Evolutionary conservation across 2,888 invertebrate species (phyloP).

Genomic region (Lasioglossum marginatum): DNA sequence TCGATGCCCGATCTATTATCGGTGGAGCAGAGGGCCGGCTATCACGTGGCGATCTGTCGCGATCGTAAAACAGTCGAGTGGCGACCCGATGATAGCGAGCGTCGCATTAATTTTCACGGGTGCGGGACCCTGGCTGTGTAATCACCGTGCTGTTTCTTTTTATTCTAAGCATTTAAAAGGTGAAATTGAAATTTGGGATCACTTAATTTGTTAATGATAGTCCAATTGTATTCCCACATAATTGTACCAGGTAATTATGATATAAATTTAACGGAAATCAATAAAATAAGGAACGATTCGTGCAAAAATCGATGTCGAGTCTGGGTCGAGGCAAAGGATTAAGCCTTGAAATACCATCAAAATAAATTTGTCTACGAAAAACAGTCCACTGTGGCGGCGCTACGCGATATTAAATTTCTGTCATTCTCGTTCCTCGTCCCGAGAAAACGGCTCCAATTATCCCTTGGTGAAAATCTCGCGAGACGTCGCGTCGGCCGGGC

Average conservation of each 20-base stretch:
- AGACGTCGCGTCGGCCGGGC: neutral
- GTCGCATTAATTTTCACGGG: conserved; percentile 71
- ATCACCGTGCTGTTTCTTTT: conserved; percentile 35
- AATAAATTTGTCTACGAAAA: neutral
- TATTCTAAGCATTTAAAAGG: neutral
- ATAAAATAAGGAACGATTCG: neutral
- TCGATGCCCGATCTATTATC: conserved; percentile 6
- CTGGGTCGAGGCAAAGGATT: neutral
- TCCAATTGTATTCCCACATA: too few species aligned
- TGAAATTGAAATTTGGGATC: too few species aligned
- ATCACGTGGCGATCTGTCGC: conserved; percentile 31
- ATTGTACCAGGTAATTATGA: too few species aligned
- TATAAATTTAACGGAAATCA: neutral
- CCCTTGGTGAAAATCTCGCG: neutral
- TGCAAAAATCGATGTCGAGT: neutral
- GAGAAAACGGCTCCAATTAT: neutral
- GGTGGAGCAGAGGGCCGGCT: neutral
- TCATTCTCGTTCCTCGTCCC: neutral
- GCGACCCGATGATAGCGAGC: conserved; percentile 46
- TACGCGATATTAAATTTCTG: conserved; percentile 30
- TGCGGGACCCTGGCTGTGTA: conserved; percentile 61
- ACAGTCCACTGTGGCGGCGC: conserved; percentile 22
- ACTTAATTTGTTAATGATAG: too few species aligned
- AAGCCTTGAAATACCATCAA: neutral
- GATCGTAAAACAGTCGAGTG: conserved; percentile 58